Conservation (phyloP, 2,888 invertebrate genomes). For the Phania funesta region DNA sequence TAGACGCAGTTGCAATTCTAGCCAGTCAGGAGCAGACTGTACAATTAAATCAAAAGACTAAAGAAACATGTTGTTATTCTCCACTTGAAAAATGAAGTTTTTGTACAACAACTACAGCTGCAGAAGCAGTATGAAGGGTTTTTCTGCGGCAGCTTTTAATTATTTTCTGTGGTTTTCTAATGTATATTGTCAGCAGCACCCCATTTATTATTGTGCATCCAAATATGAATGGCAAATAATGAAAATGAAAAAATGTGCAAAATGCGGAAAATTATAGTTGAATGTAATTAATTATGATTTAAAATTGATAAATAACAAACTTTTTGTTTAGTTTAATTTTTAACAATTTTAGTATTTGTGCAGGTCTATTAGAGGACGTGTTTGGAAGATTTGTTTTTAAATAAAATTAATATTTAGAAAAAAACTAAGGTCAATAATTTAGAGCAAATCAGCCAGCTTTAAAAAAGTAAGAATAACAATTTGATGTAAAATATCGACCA, state of each 20-base stretch:
- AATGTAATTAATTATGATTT: no score
- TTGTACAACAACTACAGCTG: background rate
- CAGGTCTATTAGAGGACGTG: no score
- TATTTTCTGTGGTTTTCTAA: conserved; percentile 27
- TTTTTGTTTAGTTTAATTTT: no score
- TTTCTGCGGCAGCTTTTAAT: conserved; percentile 2
- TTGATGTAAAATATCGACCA: no score
- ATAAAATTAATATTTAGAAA: no score
- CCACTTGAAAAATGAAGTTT: conserved; percentile 5
- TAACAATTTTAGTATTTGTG: no score
- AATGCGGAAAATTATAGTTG: no score
- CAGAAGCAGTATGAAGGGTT: background rate
- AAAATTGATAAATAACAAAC: no score
- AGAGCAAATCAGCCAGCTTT: no score
- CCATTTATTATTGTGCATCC: background rate
- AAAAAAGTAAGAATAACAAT: no score
- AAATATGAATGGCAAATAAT: background rate
- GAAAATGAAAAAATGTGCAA: background rate
- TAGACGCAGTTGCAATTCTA: background rate
- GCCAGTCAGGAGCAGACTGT: background rate
- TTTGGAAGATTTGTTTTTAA: no score
- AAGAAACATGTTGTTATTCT: conserved; percentile 32
- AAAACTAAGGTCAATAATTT: no score
- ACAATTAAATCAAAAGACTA: conserved; percentile 52
- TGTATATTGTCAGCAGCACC: conserved; percentile 33